Base-by-base conservation (phyloP, 2,797 vertebrate species). In the Channallabes apus region DNA sequence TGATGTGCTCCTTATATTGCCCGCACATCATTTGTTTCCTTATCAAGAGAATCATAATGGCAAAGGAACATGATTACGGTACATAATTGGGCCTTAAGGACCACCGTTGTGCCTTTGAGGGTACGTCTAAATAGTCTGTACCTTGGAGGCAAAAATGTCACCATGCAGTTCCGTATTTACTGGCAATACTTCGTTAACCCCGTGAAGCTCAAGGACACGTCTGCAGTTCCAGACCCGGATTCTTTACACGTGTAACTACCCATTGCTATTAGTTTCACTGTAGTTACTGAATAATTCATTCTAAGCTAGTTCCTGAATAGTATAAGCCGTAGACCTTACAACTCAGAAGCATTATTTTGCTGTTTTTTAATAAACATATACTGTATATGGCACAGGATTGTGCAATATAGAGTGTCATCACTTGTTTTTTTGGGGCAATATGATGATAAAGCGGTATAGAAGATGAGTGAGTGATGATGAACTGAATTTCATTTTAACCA, bases 31-130 rank as follows among this genome's bases (percentile, higher is more conserved):
- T 38, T 27, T 65, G 17, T 67, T 29, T 4, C n/a, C 62, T 54
- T 67, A 54, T 24, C 14, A 24, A 9, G 38, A 14, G 14, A 80
- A 80, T 67, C 12, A 80, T 54, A 15, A 67, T 54, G 62, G 2
- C 61, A 80, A 80, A 67, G 41, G 41, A 67, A 80, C n/a, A 54
- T 29, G 41, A 80, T 80, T 80, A 80, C 67, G 78, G 38, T 29
- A 3, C 41, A 54, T 80, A 80, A 80, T 80, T 67, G 41, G 41
- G 41, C 62, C 62, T 80, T 54, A 51, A 29, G 79, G 79, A 32
- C 62, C n/a, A 67, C 62, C 67, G 62, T 29, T 67, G 62, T 67
- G 62, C 79, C 79, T 65, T 67, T 51, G 79, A 67, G 79, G 79
- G 62, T 29, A 29, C 0, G n/a, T 29, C 78, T 51, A 65, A 80